phyloP scores from a whole-genome alignment of 1,140 invertebrate genomes.

The Maniola jurtina region DNA sequence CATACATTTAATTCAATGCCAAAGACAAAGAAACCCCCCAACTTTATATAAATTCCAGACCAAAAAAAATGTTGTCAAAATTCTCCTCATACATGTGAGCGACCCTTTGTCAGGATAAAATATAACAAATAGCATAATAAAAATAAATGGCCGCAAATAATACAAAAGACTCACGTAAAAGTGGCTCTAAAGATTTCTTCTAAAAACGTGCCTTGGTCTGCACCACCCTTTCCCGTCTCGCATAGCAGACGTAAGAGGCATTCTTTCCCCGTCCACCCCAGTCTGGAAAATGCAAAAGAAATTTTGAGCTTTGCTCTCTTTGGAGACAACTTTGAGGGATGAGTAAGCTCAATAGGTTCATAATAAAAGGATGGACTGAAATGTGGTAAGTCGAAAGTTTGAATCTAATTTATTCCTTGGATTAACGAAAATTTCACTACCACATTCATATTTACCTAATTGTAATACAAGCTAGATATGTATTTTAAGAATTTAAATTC shows the following conservation, averaged over 20 bases:
- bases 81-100: neutral
- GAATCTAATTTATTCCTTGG: too few relatives aligned
- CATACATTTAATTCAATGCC: neutral
- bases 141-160: constrained; percentile 15
- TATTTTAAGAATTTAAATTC: too few relatives aligned
- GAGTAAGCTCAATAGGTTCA: too few relatives aligned
- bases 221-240: constrained; percentile 69
- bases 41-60: constrained; percentile 9
- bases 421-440: too few relatives aligned
- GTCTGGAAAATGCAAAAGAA: constrained; percentile 59
- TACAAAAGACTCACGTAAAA: constrained; percentile 79
- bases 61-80: neutral
- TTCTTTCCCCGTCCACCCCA: constrained; percentile 78
- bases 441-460: too few relatives aligned
- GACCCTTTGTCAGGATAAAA: neutral
- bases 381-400: too few relatives aligned
- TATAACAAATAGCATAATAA: neutral
- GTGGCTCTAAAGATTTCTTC: constrained; percentile 80
- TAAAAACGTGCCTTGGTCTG: constrained; percentile 75
- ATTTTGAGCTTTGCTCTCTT: neutral
- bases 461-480: too few relatives aligned
- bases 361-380: too few relatives aligned
- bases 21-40: neutral
- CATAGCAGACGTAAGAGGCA: constrained; percentile 81
- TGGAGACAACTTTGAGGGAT: too few relatives aligned